phyloP scores from a whole-genome alignment of 2,113 vertebrate species.

The Cryptotis parvus region DNA sequence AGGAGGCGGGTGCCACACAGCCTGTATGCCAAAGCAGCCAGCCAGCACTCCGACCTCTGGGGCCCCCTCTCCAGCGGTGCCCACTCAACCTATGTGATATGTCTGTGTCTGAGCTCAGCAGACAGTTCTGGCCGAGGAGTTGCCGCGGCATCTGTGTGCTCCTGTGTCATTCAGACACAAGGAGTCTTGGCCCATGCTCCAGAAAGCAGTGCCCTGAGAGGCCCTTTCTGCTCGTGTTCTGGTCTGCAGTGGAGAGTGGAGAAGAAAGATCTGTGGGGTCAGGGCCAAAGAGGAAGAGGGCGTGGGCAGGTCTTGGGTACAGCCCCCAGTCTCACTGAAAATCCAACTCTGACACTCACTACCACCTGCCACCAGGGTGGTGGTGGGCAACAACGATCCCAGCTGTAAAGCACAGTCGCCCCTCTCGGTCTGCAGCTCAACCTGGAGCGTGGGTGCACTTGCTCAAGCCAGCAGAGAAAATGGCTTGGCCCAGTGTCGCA shows the following conservation, averaged over 20 bases:
- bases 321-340: not conserved
- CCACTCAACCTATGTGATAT: not conserved
- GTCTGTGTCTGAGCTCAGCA: not conserved
- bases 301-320: not conserved
- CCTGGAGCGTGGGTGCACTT: not conserved
- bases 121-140: not conserved
- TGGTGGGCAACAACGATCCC: not conserved
- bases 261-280: not conserved
- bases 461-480: constrained; percentile 10
- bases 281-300: not conserved
- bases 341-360: not conserved
- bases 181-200: not conserved
- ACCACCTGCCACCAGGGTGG: not conserved
- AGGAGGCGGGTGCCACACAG: not conserved
- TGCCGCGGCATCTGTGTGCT: not conserved
- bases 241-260: not conserved
- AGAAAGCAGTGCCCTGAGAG: not conserved
- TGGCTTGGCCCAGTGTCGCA: no score
- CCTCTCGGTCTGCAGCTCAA: not conserved
- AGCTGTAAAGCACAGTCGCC: not conserved
- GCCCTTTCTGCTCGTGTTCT: not conserved
- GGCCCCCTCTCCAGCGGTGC: no score
- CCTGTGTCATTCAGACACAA: not conserved
- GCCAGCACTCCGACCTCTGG: not conserved
- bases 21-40: not conserved